Evolutionary conservation across 2,797 vertebrate species (phyloP), one percentile per base, ranked within the genome.

Genomic region (Muscicapa striata): DNA sequence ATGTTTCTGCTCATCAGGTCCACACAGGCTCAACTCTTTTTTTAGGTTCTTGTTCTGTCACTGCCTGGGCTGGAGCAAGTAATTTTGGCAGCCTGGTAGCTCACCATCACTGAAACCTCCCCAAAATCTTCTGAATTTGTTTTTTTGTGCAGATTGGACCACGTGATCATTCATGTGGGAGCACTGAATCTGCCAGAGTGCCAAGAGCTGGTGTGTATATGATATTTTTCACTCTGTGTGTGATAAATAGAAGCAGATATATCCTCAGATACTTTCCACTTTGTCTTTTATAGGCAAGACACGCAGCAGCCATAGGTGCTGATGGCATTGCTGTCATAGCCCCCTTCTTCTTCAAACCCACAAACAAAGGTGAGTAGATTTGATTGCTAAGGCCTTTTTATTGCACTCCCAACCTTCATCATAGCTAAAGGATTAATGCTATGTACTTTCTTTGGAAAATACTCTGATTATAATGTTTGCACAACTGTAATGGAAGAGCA

Each of bases 111-210:
- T 40, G 30, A 83, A 80, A 69, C 34, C 11, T 73, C 32, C 64
- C 49, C 30, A 76, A 48, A 73, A 74, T 36, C 30, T 81, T 92
- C 32, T 81, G 61, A 52, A 78, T 92, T 88, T 90, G 74, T 21
- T 43, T 54, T 94, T 66, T 95, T 86, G 36, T 94, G 68, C 95
- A 99, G 99, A 93, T 94, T 99, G 96, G 98, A 99, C 83, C 98
- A 98, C 2, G 98, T 99, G 83, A 98, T 99, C 43, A 97, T 99
- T 95, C 99, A 99, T 3, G 98, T 99, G 30, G 99, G 99, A 91
- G 98, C 99, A 85, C 81, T 98, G 96, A 98, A 98, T 93, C 95
- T 99, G 74, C 98, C 98, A 93, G 99, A 99, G 30, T 98, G 98
- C 52, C 98, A 99, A 70, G 98, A 99, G 58, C 97, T 99, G 98